These are phyloP conservation scores for Ellobius talpinus DNA, from an alignment of 2,113 vertebrate genomes.

Conservation along the genomic window DNA sequence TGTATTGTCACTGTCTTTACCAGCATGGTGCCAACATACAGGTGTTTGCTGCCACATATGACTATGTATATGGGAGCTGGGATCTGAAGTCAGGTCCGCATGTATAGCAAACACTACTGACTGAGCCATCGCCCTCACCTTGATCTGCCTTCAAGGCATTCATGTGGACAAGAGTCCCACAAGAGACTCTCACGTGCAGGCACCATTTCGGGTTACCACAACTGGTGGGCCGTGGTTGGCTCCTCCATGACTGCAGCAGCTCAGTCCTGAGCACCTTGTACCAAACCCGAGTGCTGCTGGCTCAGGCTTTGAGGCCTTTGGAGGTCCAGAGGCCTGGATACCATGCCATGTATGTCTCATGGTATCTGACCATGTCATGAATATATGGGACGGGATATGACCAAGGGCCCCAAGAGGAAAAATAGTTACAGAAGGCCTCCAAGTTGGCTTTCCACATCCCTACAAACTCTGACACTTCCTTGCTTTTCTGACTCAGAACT, in stretches of 20 bases:
- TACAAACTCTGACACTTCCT: background rate
- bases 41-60: background rate
- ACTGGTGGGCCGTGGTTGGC: background rate
- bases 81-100: background rate
- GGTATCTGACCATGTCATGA: background rate
- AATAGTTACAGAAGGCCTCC: rapidly evolving
- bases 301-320: background rate
- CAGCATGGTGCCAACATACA: background rate
- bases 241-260: no score
- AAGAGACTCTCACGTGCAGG: background rate
- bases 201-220: background rate
- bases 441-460: background rate
- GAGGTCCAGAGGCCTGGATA: background rate
- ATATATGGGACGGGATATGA: rapidly evolving
- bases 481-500: background rate
- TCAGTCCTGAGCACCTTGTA: background rate
- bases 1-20: no score
- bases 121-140: background rate
- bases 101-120: background rate
- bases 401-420: background rate
- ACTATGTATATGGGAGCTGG: no score
- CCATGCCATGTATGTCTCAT: rapidly evolving
- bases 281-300: no score
- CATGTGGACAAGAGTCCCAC: background rate
- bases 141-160: background rate